phyloP scores from a whole-genome alignment of 1,140 invertebrate genomes.

The Caligus rogercresseyi region DNA sequence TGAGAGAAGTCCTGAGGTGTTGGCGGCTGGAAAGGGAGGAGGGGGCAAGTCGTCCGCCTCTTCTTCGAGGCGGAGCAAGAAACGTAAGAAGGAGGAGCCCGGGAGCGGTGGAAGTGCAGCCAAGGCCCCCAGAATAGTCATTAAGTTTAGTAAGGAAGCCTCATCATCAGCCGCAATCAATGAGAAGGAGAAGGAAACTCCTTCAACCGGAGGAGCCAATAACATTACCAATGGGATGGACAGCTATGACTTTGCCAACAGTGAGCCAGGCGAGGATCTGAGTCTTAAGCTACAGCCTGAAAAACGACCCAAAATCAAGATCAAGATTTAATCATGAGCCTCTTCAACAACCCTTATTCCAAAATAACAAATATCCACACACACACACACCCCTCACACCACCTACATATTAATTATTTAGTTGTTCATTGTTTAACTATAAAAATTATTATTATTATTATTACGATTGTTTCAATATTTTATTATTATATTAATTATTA shows the following conservation, averaged over 20 bases:
- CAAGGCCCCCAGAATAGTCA: conserved; percentile 17
- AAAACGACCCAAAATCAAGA: conserved; percentile 7
- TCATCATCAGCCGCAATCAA: background rate
- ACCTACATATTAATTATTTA: background rate
- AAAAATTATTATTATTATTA: background rate
- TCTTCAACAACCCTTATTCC: no score
- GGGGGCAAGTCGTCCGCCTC: no score
- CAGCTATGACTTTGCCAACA: background rate
- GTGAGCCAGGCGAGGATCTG: background rate
- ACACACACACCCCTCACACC: background rate
- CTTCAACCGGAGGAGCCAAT: background rate
- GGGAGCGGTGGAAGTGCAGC: background rate
- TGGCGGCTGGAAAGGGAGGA: background rate
- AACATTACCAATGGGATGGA: background rate
- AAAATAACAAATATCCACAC: no score
- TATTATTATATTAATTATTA: no score
- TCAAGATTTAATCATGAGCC: conserved; percentile 2
- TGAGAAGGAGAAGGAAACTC: background rate
- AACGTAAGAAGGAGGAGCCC: conserved; percentile 12
- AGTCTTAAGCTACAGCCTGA: background rate
- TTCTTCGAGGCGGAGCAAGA: background rate
- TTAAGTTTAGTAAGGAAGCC: conserved; percentile 18
- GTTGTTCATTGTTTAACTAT: background rate
- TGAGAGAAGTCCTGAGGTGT: background rate
- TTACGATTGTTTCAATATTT: background rate